phyloP scores from a whole-genome alignment of 2,113 vertebrate species.

The Lontra canadensis region DNA sequence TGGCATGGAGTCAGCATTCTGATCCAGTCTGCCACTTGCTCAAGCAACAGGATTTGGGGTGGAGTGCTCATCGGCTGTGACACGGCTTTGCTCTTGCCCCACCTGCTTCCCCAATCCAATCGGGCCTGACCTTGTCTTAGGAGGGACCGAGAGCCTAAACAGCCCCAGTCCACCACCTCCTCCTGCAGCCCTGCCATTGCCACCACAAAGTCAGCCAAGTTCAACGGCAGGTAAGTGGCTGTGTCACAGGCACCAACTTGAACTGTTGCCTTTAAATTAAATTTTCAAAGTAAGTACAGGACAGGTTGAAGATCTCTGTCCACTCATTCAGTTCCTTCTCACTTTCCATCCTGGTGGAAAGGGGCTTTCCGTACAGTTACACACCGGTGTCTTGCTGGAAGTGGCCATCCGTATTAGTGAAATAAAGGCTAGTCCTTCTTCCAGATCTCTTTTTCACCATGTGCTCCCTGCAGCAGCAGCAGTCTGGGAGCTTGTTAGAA shows the following conservation, averaged over 20 bases:
- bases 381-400: background rate
- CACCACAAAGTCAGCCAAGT: fast-evolving
- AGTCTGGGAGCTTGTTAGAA: background rate
- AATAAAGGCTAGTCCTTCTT: background rate
- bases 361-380: background rate
- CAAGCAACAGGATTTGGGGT: background rate
- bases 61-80: background rate
- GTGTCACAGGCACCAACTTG: no score
- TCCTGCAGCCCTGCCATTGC: background rate
- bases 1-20: background rate
- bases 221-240: background rate
- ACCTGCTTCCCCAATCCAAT: background rate
- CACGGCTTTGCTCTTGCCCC: background rate
- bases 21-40: no score
- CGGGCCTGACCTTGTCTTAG: background rate
- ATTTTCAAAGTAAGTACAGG: background rate
- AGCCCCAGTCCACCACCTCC: background rate
- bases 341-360: background rate
- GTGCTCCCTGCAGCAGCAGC: background rate
- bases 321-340: background rate
- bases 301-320: background rate
- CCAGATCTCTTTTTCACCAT: background rate
- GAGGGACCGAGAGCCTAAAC: fast-evolving
- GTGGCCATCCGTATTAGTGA: background rate
- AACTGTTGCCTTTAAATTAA: background rate